Conservation (phyloP, 2,797 vertebrate genomes). For the Argya squamiceps region DNA sequence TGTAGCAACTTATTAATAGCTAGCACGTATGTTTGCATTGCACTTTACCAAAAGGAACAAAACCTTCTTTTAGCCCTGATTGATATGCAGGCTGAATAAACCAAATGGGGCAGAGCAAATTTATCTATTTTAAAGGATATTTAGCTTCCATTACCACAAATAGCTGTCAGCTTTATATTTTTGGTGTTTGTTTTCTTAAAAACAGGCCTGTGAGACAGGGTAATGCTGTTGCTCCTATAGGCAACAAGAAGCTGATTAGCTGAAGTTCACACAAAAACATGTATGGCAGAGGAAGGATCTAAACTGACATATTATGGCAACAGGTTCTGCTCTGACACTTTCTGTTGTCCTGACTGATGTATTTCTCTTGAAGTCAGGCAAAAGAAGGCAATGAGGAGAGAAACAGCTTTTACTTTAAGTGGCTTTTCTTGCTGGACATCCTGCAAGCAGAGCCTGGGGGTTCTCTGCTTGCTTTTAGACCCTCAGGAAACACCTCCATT, state of each 20-base stretch:
- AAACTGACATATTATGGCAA: not conserved
- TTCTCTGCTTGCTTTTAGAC: not conserved
- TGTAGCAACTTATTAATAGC: not conserved
- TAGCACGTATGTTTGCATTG: not conserved
- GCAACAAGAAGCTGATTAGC: not conserved
- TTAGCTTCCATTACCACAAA: not conserved
- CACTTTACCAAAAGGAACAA: not conserved
- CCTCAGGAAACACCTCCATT: slow-evolving; percentile 25
- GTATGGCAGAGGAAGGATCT: not conserved
- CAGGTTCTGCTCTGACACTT: not conserved
- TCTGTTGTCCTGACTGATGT: not conserved
- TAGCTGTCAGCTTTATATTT: not conserved
- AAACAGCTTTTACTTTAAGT: not conserved
- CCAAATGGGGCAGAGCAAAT: not conserved
- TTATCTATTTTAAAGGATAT: not conserved
- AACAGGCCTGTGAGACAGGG: not conserved
- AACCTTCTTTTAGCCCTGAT: not conserved
- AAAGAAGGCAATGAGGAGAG: not conserved
- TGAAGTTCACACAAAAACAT: not conserved
- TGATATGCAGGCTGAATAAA: not conserved
- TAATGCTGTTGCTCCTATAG: not conserved
- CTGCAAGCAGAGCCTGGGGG: not conserved
- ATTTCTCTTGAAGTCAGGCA: not conserved
- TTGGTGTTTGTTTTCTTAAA: not conserved
- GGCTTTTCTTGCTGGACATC: not conserved